These are phyloP conservation scores for Oligia latruncula DNA, from an alignment of 2,888 invertebrate genomes.

Conservation along the genomic window DNA sequence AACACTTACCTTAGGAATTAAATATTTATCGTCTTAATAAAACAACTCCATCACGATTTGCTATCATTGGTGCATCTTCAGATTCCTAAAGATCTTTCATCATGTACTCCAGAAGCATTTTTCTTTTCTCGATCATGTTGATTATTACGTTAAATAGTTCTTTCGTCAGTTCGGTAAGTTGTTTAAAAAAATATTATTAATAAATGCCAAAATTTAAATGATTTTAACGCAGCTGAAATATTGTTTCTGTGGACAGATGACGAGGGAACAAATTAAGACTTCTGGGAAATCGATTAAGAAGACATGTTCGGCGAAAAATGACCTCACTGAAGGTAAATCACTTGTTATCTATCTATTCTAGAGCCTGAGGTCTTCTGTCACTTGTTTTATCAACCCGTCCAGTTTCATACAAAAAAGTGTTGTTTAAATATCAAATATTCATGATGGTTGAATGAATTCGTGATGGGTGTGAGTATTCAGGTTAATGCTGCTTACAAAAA, in stretches of 20 bases:
- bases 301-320: slow-evolving; percentile 74
- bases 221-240: background rate
- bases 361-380: background rate
- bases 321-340: slow-evolving; percentile 74
- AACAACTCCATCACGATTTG: slow-evolving; percentile 24
- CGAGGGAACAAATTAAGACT: slow-evolving; percentile 75
- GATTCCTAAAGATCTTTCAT: slow-evolving; percentile 17
- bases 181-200: background rate
- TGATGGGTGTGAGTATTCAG: too few species aligned
- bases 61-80: slow-evolving; percentile 25
- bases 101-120: slow-evolving; percentile 26
- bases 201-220: background rate
- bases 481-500: background rate
- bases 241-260: slow-evolving; percentile 70
- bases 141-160: slow-evolving; percentile 29
- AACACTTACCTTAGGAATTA: slow-evolving; percentile 40
- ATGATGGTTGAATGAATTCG: background rate
- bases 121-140: slow-evolving; percentile 30
- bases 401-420: background rate
- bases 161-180: slow-evolving; percentile 54
- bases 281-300: slow-evolving; percentile 75
- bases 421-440: background rate
- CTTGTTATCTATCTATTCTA: background rate
- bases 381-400: too few species aligned
- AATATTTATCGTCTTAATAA: slow-evolving; percentile 44